These are phyloP conservation scores for Rhinolophus sinicus DNA, from an alignment of 2,113 vertebrate species.

Conservation along the genomic window DNA sequence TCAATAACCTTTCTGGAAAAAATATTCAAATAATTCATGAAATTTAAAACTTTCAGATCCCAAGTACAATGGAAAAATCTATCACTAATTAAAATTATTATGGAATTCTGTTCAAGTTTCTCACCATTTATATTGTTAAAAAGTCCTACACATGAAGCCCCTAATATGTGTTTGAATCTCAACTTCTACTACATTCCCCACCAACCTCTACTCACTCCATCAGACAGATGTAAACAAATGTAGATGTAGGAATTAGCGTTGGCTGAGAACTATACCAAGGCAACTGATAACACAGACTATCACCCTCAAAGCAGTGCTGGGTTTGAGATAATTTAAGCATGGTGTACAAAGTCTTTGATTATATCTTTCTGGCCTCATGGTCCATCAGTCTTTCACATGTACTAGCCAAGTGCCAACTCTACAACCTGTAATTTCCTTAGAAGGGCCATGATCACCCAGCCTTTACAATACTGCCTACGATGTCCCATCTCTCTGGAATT, in stretches of 20 bases:
- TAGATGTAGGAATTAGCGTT: neutral
- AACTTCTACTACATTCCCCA: neutral
- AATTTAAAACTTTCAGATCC: conserved; percentile 38
- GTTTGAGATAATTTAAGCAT: neutral
- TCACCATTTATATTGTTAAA: neutral
- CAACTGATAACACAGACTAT: neutral
- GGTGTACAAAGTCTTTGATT: neutral
- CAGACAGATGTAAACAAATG: neutral
- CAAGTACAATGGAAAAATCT: conserved; percentile 40
- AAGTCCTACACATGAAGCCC: neutral
- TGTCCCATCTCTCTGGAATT: neutral
- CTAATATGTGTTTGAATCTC: neutral
- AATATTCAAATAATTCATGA: conserved; percentile 36
- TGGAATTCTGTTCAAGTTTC: neutral
- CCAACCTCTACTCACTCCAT: neutral
- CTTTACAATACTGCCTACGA: neutral
- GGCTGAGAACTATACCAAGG: neutral
- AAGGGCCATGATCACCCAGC: neutral
- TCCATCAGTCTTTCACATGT: neutral
- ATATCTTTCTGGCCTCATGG: neutral
- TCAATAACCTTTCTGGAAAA: conserved; percentile 35
- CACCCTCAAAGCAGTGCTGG: neutral
- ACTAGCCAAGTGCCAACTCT: neutral
- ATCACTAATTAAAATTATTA: neutral
- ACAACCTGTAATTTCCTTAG: neutral